Evolutionary conservation across 2,888 invertebrate species (phyloP).

Genomic region (Leucozona laternaria): DNA sequence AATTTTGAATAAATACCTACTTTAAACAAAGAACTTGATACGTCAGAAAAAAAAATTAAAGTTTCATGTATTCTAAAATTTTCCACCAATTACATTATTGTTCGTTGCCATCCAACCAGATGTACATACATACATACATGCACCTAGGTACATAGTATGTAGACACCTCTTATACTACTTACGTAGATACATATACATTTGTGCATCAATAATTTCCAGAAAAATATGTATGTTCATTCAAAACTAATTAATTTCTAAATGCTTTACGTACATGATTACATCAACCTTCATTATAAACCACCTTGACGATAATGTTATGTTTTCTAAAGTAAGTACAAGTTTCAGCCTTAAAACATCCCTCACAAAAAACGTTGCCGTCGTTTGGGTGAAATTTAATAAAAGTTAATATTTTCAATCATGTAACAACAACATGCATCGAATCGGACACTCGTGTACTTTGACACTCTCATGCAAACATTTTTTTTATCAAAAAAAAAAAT

Average conservation of each 20-base stretch:
- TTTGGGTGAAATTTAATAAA: background rate
- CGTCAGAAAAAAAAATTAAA: no score
- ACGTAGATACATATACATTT: background rate
- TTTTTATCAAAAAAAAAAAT: background rate
- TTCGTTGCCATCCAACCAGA: background rate
- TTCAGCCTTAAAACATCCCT: background rate
- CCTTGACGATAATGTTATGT: constrained; percentile 3
- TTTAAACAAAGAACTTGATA: no score
- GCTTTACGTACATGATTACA: background rate
- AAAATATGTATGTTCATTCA: background rate
- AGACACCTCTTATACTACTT: background rate
- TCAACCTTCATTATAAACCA: constrained; percentile 12
- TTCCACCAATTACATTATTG: no score
- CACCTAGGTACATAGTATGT: no score
- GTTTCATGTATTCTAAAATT: no score
- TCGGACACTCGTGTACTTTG: constrained; percentile 12
- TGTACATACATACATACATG: background rate
- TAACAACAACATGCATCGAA: background rate
- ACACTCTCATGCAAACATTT: background rate
- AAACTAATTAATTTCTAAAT: background rate
- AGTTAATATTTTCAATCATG: constrained; percentile 4
- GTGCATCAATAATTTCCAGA: background rate
- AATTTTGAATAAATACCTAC: no score
- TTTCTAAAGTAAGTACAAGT: background rate
- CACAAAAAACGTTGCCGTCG: background rate